These are phyloP conservation scores for Harlomillsia oculata DNA, from an alignment of 1,140 invertebrate genomes.

Conservation along the genomic window DNA sequence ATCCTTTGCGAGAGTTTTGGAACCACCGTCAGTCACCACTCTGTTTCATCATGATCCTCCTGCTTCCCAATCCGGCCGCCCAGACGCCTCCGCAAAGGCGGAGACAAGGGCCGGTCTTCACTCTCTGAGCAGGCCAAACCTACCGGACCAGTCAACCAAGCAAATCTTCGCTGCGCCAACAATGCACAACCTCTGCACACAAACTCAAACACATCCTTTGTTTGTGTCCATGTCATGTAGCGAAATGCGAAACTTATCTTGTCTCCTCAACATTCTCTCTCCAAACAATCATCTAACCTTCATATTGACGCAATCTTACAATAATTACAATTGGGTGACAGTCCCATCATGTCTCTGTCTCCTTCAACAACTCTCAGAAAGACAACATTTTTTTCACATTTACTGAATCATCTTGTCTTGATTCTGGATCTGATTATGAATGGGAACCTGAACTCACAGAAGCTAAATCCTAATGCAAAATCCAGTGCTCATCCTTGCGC, in stretches of 20 bases:
- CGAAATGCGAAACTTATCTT: neutral
- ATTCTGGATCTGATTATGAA: neutral
- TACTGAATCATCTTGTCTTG: neutral
- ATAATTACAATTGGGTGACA: constrained; percentile 18
- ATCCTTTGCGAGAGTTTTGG: neutral
- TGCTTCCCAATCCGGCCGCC: constrained; percentile 5
- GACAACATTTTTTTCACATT: neutral
- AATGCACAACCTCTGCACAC: neutral
- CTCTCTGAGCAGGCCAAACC: constrained; percentile 8
- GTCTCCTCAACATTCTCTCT: neutral
- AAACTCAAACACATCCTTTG: neutral
- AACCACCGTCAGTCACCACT: neutral
- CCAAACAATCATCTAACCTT: neutral
- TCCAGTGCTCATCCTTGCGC: neutral
- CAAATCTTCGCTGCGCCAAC: neutral
- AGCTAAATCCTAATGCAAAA: neutral
- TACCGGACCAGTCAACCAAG: constrained; percentile 9
- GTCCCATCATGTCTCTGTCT: neutral
- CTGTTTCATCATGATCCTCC: neutral
- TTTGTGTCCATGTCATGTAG: constrained; percentile 1
- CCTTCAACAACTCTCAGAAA: neutral
- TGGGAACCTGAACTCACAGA: too few species aligned
- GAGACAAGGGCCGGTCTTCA: constrained; percentile 10
- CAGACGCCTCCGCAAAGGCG: constrained; percentile 1
- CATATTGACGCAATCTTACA: neutral